Base-by-base conservation (phyloP, 2,888 invertebrate genomes). In the Chelonus formosanus region DNA sequence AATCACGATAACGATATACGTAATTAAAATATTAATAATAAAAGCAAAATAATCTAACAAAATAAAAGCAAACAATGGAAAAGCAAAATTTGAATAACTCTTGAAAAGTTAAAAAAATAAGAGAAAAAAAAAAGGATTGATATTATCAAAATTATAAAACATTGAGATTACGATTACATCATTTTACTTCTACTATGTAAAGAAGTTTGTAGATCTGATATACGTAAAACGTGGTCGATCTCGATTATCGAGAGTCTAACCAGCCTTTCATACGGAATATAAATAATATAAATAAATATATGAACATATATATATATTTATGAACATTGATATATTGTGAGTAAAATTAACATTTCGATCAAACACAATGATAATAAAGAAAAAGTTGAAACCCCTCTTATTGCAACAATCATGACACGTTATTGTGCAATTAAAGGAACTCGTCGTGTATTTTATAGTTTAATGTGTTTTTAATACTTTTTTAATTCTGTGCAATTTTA, bases 181-280 rank as follows among this genome's bases (percentile, higher is more conserved):
- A 40, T 40, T 40, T 40, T 4, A 40, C 40, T 65, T 67, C 68
- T 72, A 60, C 20, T 60, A 63, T 66, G 65, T 65, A 47, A 58
- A 36, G 57, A 66, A 63, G 65, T 57, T 68, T 52, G 52, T 71
- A 73, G 70, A 77, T 80, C 78, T 76, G 80, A 83, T 80, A 82
- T 84, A 84, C 83, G 83, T 84, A 83, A 83, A 74, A 76, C 68
- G 77, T 76, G 82, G 81, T 80, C 79, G 70, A 75, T 74, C 75
- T 76, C 75, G 77, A 73, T 70, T 60, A 59, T 75, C 71, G 59
- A 57, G 69, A 63, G 62, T 65, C 73, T 74, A 78, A 76, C 78
- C 79, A 75, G 82, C 83, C 82, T 82, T 82, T 78, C 75, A 79
- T 77, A 77, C 76, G 76, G 76, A 75, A 77, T 76, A 81, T 76